Evolutionary conservation across 2,797 vertebrate genomes (phyloP).

Genomic region (Microchirus variegatus): DNA sequence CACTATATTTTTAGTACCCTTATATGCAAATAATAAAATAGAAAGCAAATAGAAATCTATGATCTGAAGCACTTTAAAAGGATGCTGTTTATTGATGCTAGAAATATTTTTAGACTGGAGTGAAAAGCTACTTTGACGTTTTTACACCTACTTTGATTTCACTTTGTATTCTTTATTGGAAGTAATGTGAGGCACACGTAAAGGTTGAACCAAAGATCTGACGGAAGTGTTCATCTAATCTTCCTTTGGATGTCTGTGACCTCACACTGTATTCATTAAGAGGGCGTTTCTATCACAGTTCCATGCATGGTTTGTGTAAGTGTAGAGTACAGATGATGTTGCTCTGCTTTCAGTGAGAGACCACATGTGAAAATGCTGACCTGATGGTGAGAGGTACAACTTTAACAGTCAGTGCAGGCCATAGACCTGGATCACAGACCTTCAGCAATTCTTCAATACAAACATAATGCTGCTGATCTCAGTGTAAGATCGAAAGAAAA

Average conservation of each 20-base stretch:
- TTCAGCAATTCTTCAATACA: background rate
- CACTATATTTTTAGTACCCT: slow-evolving; percentile 39
- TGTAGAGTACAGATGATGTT: no score
- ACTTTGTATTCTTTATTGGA: background rate
- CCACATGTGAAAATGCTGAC: background rate
- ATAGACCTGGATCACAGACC: slow-evolving; percentile 21
- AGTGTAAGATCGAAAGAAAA: slow-evolving; percentile 11
- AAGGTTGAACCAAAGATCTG: slow-evolving; percentile 26
- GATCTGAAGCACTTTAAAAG: slow-evolving; percentile 73
- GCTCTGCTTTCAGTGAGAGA: background rate
- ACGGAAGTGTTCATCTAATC: slow-evolving; percentile 6
- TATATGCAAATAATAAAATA: slow-evolving; percentile 60
- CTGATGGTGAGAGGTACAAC: background rate
- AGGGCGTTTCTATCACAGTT: background rate
- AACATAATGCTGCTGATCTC: slow-evolving; percentile 30
- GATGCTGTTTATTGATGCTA: slow-evolving; percentile 31
- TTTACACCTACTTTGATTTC: slow-evolving; percentile 18
- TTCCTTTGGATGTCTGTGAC: background rate
- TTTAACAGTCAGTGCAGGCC: slow-evolving; percentile 9
- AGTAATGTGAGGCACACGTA: slow-evolving; percentile 32
- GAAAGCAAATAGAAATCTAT: slow-evolving; percentile 22
- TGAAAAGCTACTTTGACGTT: slow-evolving; percentile 14
- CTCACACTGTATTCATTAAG: slow-evolving; percentile 2
- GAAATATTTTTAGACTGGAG: slow-evolving; percentile 42
- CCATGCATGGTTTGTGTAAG: background rate